Evolutionary conservation across 2,113 vertebrate species (phyloP).

Genomic region (Misgurnus anguillicaudatus): DNA sequence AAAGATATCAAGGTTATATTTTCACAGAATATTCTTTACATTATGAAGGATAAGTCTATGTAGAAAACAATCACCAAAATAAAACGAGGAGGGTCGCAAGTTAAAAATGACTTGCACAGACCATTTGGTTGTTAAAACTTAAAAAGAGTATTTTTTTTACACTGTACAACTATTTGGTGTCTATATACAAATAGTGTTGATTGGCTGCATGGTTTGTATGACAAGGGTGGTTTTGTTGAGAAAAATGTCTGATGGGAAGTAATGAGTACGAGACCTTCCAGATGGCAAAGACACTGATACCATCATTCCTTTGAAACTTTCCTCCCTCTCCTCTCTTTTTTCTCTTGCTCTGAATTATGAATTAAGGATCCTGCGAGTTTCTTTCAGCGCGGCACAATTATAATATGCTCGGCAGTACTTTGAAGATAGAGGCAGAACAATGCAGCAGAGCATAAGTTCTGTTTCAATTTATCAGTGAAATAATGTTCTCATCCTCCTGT

Average conservation of each 20-base stretch:
- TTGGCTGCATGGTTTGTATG: constrained; percentile 26
- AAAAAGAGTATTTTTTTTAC: neutral
- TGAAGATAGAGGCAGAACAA: constrained; percentile 37
- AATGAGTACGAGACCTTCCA: constrained; percentile 38
- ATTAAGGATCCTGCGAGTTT: constrained; percentile 18
- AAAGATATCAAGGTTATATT: no score
- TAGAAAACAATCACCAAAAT: no score
- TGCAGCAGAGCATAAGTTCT: constrained; percentile 23
- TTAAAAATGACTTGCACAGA: no score
- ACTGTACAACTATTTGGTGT: constrained; percentile 1
- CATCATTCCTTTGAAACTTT: constrained; percentile 16
- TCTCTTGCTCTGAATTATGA: constrained; percentile 40
- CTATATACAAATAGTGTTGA: constrained; percentile 34
- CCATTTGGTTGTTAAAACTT: no score
- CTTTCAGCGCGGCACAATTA: constrained; percentile 7
- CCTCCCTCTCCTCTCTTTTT: constrained; percentile 10
- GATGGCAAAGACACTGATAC: constrained; percentile 29
- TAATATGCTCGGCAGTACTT: constrained; percentile 28
- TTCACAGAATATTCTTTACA: no score
- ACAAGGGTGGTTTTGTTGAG: constrained; percentile 29
- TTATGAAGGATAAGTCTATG: no score
- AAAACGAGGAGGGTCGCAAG: no score
- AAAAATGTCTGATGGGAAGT: neutral
- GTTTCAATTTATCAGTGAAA: constrained; percentile 21
- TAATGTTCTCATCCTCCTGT: constrained; percentile 20